Percentiles rank a stretch among this genome's conserved stretches.
Evolutionary conservation across 2,888 invertebrate genomes (phyloP).

Genomic region (Tupiocoris notatus): DNA sequence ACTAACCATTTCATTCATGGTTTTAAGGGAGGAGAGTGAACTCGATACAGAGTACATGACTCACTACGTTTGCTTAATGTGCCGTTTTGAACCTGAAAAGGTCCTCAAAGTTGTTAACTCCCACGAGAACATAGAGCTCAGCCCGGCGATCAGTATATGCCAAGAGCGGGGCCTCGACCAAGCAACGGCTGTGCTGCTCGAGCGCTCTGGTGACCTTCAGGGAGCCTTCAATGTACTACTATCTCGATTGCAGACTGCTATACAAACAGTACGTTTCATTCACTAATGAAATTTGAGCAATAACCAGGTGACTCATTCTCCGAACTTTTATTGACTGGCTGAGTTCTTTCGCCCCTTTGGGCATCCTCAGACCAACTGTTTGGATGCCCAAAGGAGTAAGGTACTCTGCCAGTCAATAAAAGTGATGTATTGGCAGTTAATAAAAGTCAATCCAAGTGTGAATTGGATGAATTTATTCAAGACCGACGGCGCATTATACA

Average conservation of each 20-base stretch:
- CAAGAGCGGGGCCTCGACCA: constrained; percentile 62
- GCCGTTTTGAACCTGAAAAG: constrained; percentile 53
- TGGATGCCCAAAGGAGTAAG: too few relatives aligned
- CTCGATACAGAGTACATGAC: constrained; percentile 53
- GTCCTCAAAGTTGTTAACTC: constrained; percentile 45
- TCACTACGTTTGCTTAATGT: constrained; percentile 54
- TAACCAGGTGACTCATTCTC: too few relatives aligned
- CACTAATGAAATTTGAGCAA: too few relatives aligned
- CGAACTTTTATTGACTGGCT: too few relatives aligned
- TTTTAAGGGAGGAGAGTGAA: constrained; percentile 50
- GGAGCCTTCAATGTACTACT: constrained; percentile 57
- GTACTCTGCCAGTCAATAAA: too few relatives aligned
- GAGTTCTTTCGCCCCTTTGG: too few relatives aligned
- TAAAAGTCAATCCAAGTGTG: too few relatives aligned
- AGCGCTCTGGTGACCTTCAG: constrained; percentile 69
- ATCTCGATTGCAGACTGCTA: constrained; percentile 54
- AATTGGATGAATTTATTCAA: too few relatives aligned
- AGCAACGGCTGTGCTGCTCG: constrained; percentile 71
- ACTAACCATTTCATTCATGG: neutral
- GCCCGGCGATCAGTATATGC: constrained; percentile 53
- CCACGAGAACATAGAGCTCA: constrained; percentile 47
- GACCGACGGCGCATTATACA: too few relatives aligned
- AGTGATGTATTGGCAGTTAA: too few relatives aligned
- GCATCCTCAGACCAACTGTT: too few relatives aligned
- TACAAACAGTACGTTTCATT: too few relatives aligned